Base-by-base conservation (phyloP, 2,888 invertebrate species). In the Dysmachus trigonus region DNA sequence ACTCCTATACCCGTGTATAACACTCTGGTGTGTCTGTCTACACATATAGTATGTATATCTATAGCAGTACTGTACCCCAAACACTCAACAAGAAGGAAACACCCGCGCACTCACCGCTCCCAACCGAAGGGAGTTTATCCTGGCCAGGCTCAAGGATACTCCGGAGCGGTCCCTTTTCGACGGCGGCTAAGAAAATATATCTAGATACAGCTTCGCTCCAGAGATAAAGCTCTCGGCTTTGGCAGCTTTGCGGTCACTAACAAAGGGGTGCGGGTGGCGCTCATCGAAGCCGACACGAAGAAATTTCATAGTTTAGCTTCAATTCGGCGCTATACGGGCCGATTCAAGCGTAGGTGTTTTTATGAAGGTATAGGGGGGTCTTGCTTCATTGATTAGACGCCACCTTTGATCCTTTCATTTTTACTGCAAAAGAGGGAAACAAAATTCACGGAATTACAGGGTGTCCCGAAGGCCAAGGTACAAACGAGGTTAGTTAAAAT, bases 311-410 rank as follows among this genome's bases (percentile, higher is more conserved):
- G 35, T 76, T 38, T 35, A n/a, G 10, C 74, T 74, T 18, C 74
- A 74, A 74, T 74, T 35, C 35, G 10, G 38, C 74, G 33, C 15
- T 74, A n/a, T n/a, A 38, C 6, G 22, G 53, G 53, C 35, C 31
- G 33, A 38, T 41, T 35, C 22, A 10, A 35, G 76, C 76, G 76
- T 76, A 76, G 76, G 76, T 76, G 76, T 38, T 76, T 73, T 73
- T 73, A 31, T 73, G 38, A 22, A 76, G 76, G 76, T 76, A 10
- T 5, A 22, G 35, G 8, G 0, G n/a, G n/a, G n/a, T n/a, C n/a
- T 18, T 38, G 76, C 22, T 76, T 41, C 76, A 76, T 76, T 76
- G 35, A 76, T 76, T 76, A 22, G 76, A 38, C 33, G 13, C 62
- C 62, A 22, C 27, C 18, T 62, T 62, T 62, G n/a, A 47, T n/a